Percentiles rank a stretch among this genome's conserved stretches.
phyloP scores from a whole-genome alignment of 2,797 vertebrate species.

The Pampus argenteus region DNA sequence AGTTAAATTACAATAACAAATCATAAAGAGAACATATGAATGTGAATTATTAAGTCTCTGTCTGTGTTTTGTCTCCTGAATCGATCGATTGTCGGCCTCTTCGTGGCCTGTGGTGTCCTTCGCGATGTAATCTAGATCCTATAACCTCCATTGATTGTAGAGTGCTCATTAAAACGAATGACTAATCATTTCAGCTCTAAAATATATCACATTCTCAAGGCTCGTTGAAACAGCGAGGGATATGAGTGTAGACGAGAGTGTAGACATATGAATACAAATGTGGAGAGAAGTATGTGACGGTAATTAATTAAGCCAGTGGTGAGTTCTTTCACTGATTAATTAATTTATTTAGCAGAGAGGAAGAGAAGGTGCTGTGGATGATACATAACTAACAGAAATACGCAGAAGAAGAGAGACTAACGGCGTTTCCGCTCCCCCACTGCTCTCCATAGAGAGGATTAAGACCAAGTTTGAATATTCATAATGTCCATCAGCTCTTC shows the following conservation, averaged over 20 bases:
- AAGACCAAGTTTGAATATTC: conserved; percentile 36
- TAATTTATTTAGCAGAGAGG: conserved; percentile 2
- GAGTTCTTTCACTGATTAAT: conserved; percentile 30
- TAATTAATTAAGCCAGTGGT: conserved; percentile 29
- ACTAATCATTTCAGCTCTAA: background rate
- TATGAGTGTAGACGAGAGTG: background rate
- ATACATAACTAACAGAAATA: conserved; percentile 11
- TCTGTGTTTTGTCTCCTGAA: background rate
- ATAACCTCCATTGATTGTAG: background rate
- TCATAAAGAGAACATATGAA: background rate
- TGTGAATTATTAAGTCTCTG: background rate
- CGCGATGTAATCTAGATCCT: background rate
- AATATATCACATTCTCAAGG: background rate
- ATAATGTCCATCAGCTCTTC: conserved; percentile 21
- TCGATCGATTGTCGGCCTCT: background rate
- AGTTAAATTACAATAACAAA: background rate
- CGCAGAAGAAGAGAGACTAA: background rate
- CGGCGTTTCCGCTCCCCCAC: background rate
- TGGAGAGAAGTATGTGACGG: background rate
- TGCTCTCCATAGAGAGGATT: conserved; percentile 1
- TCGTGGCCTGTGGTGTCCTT: background rate
- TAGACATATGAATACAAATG: conserved; percentile 2
- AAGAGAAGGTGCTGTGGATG: conserved; percentile 16
- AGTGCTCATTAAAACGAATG: conserved; percentile 30
- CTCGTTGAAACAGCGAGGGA: conserved; percentile 8